Percentiles rank a stretch among this genome's conserved stretches.
phyloP scores from a whole-genome alignment of 2,888 invertebrate species.

The Plusia festucae region DNA sequence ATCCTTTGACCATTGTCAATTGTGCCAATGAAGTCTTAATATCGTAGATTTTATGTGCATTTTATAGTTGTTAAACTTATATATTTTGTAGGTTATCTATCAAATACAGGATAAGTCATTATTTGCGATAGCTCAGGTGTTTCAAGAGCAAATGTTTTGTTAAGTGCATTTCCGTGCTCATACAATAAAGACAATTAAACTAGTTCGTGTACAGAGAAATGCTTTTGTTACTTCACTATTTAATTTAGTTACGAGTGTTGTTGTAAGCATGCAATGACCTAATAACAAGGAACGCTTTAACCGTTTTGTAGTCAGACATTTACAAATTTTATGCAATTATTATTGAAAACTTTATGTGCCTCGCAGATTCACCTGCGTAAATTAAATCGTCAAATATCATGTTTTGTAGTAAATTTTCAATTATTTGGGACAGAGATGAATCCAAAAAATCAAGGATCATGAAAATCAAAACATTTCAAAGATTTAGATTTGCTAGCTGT shows the following conservation, averaged over 20 bases:
- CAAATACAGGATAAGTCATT: neutral
- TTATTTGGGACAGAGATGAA: too few relatives aligned
- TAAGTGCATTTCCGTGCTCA: slow-evolving; percentile 30
- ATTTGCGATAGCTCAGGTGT: slow-evolving; percentile 24
- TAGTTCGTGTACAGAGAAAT: slow-evolving; percentile 6
- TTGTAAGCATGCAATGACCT: neutral
- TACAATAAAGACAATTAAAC: slow-evolving; percentile 19
- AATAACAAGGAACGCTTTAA: neutral
- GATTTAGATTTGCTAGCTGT: too few relatives aligned
- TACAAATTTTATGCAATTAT: too few relatives aligned
- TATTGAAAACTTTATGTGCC: too few relatives aligned
- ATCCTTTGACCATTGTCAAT: neutral
- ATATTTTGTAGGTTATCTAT: neutral
- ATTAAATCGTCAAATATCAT: too few relatives aligned
- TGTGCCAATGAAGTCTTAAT: neutral
- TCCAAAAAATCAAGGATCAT: too few relatives aligned
- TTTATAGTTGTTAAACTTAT: neutral
- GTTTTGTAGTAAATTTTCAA: too few relatives aligned
- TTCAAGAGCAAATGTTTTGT: slow-evolving; percentile 19
- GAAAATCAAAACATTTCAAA: too few relatives aligned
- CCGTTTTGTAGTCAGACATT: neutral
- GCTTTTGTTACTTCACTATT: neutral
- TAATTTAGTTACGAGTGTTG: neutral
- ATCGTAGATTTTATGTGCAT: neutral
- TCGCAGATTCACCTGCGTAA: too few relatives aligned